phyloP scores from a whole-genome alignment of 2,888 invertebrate genomes.

The Smittia aterrima region DNA sequence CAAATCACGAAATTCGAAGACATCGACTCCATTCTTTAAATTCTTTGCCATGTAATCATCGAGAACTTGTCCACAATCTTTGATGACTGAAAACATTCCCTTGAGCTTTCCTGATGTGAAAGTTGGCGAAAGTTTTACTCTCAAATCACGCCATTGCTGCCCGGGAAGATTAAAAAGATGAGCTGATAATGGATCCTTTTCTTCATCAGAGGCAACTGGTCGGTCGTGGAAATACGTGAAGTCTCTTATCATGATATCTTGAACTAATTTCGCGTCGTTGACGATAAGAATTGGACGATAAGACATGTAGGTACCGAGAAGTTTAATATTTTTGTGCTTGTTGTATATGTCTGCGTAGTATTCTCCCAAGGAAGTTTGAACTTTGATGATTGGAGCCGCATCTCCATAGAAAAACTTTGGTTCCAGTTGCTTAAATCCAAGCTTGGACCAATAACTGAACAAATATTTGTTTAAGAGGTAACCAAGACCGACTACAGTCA shows the following conservation, averaged over 20 bases:
- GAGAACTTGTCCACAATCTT: slow-evolving; percentile 56
- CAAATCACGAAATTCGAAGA: slow-evolving; percentile 43
- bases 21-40: slow-evolving; percentile 48
- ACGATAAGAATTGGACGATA: slow-evolving; percentile 62
- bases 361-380: slow-evolving; percentile 59
- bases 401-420: slow-evolving; percentile 59
- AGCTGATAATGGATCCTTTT: slow-evolving; percentile 61
- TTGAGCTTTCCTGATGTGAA: slow-evolving; percentile 63
- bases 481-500: too few species aligned
- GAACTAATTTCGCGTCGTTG: slow-evolving; percentile 63
- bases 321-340: slow-evolving; percentile 47
- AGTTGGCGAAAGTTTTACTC: slow-evolving; percentile 60
- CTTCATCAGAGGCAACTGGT: slow-evolving; percentile 61
- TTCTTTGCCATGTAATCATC: slow-evolving; percentile 50
- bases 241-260: slow-evolving; percentile 61
- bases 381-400: slow-evolving; percentile 56
- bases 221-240: slow-evolving; percentile 66
- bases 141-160: slow-evolving; percentile 59
- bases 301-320: slow-evolving; percentile 63
- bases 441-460: slow-evolving; percentile 56
- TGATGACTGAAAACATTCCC: slow-evolving; percentile 59
- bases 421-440: slow-evolving; percentile 51
- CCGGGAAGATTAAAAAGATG: slow-evolving; percentile 61
- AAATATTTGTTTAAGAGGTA: slow-evolving; percentile 43
- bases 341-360: slow-evolving; percentile 58